A percentile compares a stretch with the other conserved stretches of the same genome.
Evolutionary conservation across 2,113 vertebrate species (phyloP).

Genomic region (Corythornis cristatus): DNA sequence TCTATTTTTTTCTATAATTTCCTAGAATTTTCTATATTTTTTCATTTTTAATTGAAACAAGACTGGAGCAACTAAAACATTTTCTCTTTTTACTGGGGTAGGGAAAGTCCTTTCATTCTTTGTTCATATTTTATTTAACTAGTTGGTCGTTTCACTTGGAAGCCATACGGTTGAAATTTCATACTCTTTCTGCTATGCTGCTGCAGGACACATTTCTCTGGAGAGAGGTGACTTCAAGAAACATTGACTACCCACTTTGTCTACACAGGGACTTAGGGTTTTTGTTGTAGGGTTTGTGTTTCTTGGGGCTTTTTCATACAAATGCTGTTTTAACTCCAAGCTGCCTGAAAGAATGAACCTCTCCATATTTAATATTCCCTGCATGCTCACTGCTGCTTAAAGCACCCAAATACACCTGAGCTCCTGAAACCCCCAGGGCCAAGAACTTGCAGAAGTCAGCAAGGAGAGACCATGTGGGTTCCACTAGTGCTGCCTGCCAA

Average conservation of each 20-base stretch:
- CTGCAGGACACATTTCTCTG: background rate
- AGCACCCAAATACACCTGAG: background rate
- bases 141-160: background rate
- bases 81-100: background rate
- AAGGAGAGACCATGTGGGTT: background rate
- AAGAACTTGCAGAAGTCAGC: background rate
- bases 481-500: background rate
- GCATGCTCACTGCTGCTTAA: background rate
- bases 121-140: background rate
- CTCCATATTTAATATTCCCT: background rate
- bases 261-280: background rate
- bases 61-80: background rate
- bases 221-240: background rate
- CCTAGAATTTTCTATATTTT: background rate
- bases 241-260: background rate
- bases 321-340: background rate
- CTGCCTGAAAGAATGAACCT: background rate
- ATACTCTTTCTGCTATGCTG: background rate
- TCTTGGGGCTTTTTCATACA: background rate
- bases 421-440: background rate
- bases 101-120: background rate
- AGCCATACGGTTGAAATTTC: background rate
- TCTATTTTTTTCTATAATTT: no score
- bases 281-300: background rate
- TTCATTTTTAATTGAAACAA: background rate